These are phyloP conservation scores for Mycalesis mineus DNA, from an alignment of 2,888 invertebrate species.

Conservation along the genomic window DNA sequence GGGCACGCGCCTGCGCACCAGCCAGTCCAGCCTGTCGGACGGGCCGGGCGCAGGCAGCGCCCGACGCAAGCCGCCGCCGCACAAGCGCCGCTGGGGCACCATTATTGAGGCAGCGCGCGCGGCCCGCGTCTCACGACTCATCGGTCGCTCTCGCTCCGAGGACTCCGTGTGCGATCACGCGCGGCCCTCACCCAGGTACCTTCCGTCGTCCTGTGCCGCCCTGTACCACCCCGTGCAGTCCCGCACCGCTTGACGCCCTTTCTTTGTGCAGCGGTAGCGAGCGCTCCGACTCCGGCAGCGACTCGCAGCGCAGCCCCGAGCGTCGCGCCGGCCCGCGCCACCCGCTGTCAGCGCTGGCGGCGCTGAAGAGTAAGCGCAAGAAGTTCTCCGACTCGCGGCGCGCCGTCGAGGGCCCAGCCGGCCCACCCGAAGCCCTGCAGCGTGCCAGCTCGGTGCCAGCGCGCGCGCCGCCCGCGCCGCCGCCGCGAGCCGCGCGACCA, in stretches of 20 bases:
- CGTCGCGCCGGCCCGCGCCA: conserved; percentile 57
- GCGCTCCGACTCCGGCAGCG: conserved; percentile 83
- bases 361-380: conserved; percentile 87
- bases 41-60: conserved; percentile 32
- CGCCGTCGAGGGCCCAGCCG: conserved; percentile 52
- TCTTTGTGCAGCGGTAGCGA: conserved; percentile 72
- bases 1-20: conserved; percentile 70
- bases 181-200: conserved; percentile 76
- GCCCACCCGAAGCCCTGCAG: conserved; percentile 42
- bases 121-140: conserved; percentile 87
- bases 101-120: conserved; percentile 91
- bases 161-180: conserved; percentile 85
- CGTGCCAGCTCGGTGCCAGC: conserved; percentile 60
- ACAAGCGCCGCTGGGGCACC: conserved; percentile 89
- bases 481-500: conserved; percentile 45
- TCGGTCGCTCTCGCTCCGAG: conserved; percentile 87
- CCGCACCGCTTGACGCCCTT: no score
- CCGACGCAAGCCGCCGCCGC: conserved; percentile 76
- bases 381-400: conserved; percentile 88
- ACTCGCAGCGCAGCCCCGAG: conserved; percentile 82
- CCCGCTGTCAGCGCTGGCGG: conserved; percentile 81
- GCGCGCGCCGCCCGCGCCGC: conserved; percentile 51
- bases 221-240: no score
- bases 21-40: conserved; percentile 54
- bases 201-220: not conserved